Percentiles rank a stretch among this genome's conserved stretches.
These are phyloP conservation scores for Mirza zaza DNA, from an alignment of 2,113 vertebrate species.

Conservation along the genomic window DNA sequence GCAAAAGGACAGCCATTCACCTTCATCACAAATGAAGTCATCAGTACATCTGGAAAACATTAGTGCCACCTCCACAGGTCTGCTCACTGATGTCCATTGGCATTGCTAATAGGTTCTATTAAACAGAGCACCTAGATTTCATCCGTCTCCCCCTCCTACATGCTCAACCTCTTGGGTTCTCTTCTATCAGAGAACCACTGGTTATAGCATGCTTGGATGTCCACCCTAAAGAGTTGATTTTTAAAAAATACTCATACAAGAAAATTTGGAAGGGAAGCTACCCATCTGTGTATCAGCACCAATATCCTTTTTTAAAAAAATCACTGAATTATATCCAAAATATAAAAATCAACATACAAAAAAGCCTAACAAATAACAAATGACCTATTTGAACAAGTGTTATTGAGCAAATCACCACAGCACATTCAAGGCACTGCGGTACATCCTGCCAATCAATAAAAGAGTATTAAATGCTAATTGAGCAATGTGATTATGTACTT, in stretches of 20 bases:
- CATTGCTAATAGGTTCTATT: background rate
- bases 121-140: background rate
- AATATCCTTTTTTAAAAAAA: background rate
- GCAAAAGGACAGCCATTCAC: background rate
- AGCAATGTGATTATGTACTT: background rate
- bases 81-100: background rate
- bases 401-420: background rate
- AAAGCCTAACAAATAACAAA: background rate
- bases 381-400: background rate
- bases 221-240: background rate
- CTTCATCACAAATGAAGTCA: background rate
- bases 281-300: background rate
- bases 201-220: background rate
- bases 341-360: conserved; percentile 1
- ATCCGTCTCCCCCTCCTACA: background rate
- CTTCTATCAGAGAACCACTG: background rate
- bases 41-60: background rate
- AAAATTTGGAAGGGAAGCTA: background rate
- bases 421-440: background rate
- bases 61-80: background rate
- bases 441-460: background rate
- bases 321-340: background rate
- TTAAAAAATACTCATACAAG: background rate
- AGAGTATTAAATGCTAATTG: background rate
- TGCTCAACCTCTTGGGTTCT: background rate